phyloP scores from a whole-genome alignment of 92 coral and sea anemone species.

The Virgularia gustaviana region DNA sequence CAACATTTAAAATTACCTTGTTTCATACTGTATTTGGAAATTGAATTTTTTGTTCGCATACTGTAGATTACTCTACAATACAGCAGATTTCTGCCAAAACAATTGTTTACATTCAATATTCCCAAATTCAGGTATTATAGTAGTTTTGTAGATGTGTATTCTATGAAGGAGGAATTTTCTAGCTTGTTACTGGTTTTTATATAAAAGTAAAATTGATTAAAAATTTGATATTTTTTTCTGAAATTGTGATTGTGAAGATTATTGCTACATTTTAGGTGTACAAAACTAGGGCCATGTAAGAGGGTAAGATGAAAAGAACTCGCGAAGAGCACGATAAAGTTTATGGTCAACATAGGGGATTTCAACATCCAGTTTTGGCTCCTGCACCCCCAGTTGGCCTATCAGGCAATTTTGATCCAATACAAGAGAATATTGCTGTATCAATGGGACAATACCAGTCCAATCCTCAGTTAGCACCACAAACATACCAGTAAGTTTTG shows the following conservation, averaged over 20 bases:
- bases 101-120: too few relatives aligned
- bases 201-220: too few relatives aligned
- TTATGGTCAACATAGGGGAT: constrained; percentile 73
- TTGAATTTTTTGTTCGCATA: too few relatives aligned
- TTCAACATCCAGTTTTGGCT: constrained; percentile 88
- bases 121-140: too few relatives aligned
- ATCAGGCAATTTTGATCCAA: constrained; percentile 64
- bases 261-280: not conserved
- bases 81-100: too few relatives aligned
- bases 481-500: constrained; percentile 76
- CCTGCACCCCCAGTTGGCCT: constrained; percentile 92
- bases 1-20: too few relatives aligned
- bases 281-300: constrained; percentile 38
- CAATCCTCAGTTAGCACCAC: constrained; percentile 69
- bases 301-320: constrained; percentile 83
- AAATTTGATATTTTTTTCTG: not conserved
- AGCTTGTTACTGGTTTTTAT: too few relatives aligned
- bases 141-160: too few relatives aligned
- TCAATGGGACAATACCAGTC: constrained; percentile 73
- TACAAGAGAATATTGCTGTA: constrained; percentile 65
- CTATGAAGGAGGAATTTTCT: too few relatives aligned
- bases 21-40: too few relatives aligned
- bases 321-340: constrained; percentile 99
- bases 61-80: too few relatives aligned
- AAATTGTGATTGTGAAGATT: not conserved